phyloP scores from a whole-genome alignment of 2,888 invertebrate species.

The Crepidodera aurea region DNA sequence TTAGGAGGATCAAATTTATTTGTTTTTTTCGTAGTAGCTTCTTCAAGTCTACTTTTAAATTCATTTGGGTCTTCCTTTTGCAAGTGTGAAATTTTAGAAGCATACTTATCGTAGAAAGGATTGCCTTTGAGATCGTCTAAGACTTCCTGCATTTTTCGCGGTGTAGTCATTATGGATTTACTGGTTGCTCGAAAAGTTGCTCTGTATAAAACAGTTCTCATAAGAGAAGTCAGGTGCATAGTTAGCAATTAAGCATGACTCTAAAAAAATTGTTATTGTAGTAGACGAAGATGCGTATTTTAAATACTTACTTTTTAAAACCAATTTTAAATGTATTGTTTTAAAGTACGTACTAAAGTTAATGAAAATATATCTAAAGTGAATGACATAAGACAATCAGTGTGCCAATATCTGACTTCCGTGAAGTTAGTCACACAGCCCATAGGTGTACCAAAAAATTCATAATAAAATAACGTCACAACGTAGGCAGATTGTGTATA shows the following conservation, averaged over 20 bases:
- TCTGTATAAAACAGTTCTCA: conserved; percentile 45
- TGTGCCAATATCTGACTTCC: no score
- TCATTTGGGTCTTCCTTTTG: conserved; percentile 81
- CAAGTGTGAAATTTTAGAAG: conserved; percentile 75
- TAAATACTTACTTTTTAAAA: not conserved
- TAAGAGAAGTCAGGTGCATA: conserved; percentile 48
- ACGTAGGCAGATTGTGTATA: no score
- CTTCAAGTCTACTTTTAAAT: conserved; percentile 71
- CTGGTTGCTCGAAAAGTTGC: conserved; percentile 41
- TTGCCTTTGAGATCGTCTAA: conserved; percentile 70
- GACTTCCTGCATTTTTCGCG: conserved; percentile 62
- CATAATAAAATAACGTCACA: no score
- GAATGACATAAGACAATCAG: no score
- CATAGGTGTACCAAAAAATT: no score
- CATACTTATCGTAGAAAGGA: conserved; percentile 85
- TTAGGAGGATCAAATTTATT: conserved; percentile 61
- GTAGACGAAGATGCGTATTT: not conserved
- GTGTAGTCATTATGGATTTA: conserved; percentile 59
- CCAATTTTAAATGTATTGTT: no score
- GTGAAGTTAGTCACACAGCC: no score
- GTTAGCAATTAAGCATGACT: conserved; percentile 6
- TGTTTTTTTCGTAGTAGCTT: conserved; percentile 60
- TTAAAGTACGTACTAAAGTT: no score
- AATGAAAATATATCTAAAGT: no score
- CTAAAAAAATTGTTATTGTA: not conserved